These are phyloP conservation scores for Sphaerodactylus townsendi DNA, from an alignment of 2,113 vertebrate species.

Conservation along the genomic window DNA sequence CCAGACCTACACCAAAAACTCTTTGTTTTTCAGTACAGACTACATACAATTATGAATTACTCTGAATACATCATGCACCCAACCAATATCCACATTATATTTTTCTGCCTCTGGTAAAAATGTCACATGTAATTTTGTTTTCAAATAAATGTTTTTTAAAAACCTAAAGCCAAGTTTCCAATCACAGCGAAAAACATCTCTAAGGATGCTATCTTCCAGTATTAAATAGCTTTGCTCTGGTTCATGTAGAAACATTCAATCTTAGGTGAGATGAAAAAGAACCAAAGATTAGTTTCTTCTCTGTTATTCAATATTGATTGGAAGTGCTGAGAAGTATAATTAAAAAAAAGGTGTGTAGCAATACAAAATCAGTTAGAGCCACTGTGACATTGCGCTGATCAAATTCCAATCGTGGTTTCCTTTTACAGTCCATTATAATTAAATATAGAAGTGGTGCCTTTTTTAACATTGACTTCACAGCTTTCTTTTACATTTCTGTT, in stretches of 20 bases:
- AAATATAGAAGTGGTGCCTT: neutral
- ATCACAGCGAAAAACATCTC: neutral
- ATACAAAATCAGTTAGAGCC: neutral
- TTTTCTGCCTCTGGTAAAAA: neutral
- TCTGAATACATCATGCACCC: neutral
- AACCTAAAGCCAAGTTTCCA: neutral
- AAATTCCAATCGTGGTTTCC: neutral
- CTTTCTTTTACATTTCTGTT: neutral
- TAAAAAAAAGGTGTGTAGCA: neutral
- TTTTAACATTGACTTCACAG: neutral
- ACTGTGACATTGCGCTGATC: conserved; percentile 1
- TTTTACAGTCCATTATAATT: neutral
- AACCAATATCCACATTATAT: neutral
- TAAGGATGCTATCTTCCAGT: neutral
- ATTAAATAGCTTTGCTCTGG: neutral
- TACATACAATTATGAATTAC: neutral
- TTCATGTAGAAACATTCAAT: neutral
- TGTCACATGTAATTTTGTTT: neutral
- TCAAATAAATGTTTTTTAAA: neutral
- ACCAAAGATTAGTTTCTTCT: neutral
- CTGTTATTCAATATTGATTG: conserved; percentile 32
- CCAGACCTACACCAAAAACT: too few relatives aligned
- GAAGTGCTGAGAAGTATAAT: neutral
- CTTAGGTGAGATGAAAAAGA: conserved; percentile 1
- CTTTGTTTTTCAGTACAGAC: neutral